Evolutionary conservation across 2,888 invertebrate species (phyloP), one percentile per base, ranked within the genome.

Genomic region (Noctua comes): DNA sequence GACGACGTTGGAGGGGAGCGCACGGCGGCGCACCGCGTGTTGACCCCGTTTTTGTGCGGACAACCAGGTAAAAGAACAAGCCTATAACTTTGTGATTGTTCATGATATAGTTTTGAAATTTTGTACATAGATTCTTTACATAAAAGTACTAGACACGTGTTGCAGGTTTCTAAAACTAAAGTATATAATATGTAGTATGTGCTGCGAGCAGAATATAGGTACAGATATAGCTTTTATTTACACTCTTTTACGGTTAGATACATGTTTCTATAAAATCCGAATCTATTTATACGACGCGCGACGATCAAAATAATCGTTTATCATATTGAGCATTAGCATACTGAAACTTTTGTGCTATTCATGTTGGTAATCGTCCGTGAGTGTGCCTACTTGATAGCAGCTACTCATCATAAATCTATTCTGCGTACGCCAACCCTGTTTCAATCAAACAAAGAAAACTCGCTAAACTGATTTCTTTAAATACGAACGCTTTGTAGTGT

Each of bases 191-290:
- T 3, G 36, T 36, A 4, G 36, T 36, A 36, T 43, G 11, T 43
- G 13, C 43, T 43, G 13, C 3, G 13, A 43, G 3, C 13, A 43
- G 43, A 43, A 43, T 43, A 43, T 13, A 43, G 11, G 43, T 43
- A 43, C 43, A 13, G 46, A 16, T 16, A 46, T 46, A 46, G 46
- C 46, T 46, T 46, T n/a, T 36, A 70, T 79, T 70, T 80, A 27
- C 13, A 64, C 6, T 62, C 6, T 51, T 68, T 11, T 48, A 51
- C 18, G n/a, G n/a, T 31, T n/a, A 59, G 10, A 3, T 59, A 43
- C 27, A 43, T 21, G 31, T 68, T 59, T 79, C 13, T 21, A 13
- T 36, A 57, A 68, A 59, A 51, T 40, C 10, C 0, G 2, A n/a
- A 31, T 54, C 6, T 40, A 68, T 48, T 68, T 51, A 62, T 43